phyloP scores from a whole-genome alignment of 2,888 invertebrate species.

The Seira ritae region DNA sequence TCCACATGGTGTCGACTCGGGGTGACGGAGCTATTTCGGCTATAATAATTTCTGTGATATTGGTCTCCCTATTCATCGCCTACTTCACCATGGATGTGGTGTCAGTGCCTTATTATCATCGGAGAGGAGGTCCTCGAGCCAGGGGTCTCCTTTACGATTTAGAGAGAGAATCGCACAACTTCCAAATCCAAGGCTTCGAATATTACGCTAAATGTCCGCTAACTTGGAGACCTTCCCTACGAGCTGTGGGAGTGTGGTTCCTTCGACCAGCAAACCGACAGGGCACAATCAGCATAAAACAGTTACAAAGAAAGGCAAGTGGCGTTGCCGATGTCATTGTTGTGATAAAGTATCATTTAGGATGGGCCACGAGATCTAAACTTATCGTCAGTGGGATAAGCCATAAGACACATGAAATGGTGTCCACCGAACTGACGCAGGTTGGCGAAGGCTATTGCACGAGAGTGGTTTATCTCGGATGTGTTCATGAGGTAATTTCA shows the following conservation, averaged over 20 bases:
- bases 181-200: constrained; percentile 59
- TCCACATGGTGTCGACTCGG: constrained; percentile 49
- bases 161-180: constrained; percentile 52
- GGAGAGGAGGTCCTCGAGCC: constrained; percentile 9
- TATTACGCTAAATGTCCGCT: constrained; percentile 61
- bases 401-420: constrained; percentile 64
- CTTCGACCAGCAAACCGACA: constrained; percentile 29
- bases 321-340: constrained; percentile 58
- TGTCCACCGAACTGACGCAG: constrained; percentile 63
- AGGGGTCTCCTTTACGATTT: constrained; percentile 51
- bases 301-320: constrained; percentile 42
- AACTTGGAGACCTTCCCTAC: constrained; percentile 42
- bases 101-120: constrained; percentile 49
- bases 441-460: constrained; percentile 68
- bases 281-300: constrained; percentile 50
- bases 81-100: constrained; percentile 51
- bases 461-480: constrained; percentile 65
- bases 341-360: constrained; percentile 68
- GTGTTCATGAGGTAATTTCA: constrained; percentile 66
- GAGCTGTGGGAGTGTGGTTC: constrained; percentile 48
- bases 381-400: constrained; percentile 62
- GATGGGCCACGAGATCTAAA: constrained; percentile 58
- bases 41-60: constrained; percentile 54
- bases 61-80: constrained; percentile 45
- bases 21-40: constrained; percentile 47